Percentiles rank a stretch among this genome's conserved stretches.
Evolutionary conservation across 2,888 invertebrate genomes (phyloP).

Genomic region (Sicus ferrugineus): DNA sequence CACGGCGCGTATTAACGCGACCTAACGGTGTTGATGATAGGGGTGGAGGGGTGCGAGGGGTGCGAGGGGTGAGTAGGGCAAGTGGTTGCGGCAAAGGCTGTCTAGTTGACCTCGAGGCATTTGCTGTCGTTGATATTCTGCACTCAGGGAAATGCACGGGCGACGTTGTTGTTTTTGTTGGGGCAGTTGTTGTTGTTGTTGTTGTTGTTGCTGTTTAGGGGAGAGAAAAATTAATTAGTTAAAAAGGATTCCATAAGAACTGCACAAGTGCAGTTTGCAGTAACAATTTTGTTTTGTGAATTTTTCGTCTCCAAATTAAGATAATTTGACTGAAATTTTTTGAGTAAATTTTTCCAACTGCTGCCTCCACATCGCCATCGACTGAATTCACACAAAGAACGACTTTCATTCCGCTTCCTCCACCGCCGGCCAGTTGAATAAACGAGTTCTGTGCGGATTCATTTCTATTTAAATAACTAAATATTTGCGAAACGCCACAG

Average conservation of each 20-base stretch:
- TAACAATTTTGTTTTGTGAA: too few relatives aligned
- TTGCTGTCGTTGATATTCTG: too few relatives aligned
- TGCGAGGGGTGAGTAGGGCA: not conserved
- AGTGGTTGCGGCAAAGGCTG: not conserved
- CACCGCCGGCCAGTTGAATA: not conserved
- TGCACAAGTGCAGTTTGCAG: not conserved
- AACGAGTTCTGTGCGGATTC: not conserved
- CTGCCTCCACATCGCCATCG: too few relatives aligned
- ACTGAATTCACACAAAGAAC: not conserved
- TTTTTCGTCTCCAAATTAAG: too few relatives aligned
- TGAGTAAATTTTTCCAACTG: too few relatives aligned
- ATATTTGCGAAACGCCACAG: slow-evolving; percentile 7
- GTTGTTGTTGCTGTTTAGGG: not conserved
- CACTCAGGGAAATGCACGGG: not conserved
- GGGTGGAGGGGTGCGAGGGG: not conserved
- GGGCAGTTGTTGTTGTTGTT: not conserved
- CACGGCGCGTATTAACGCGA: too few relatives aligned
- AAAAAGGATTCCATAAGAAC: not conserved
- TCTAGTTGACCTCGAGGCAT: too few relatives aligned
- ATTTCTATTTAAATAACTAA: slow-evolving; percentile 5
- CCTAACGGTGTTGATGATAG: not conserved
- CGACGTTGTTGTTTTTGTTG: not conserved
- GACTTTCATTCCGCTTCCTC: too few relatives aligned
- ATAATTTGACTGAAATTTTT: too few relatives aligned
- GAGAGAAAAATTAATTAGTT: not conserved